These are phyloP conservation scores for Odocoileus virginianus DNA, from an alignment of 2,113 vertebrate genomes.

Conservation along the genomic window DNA sequence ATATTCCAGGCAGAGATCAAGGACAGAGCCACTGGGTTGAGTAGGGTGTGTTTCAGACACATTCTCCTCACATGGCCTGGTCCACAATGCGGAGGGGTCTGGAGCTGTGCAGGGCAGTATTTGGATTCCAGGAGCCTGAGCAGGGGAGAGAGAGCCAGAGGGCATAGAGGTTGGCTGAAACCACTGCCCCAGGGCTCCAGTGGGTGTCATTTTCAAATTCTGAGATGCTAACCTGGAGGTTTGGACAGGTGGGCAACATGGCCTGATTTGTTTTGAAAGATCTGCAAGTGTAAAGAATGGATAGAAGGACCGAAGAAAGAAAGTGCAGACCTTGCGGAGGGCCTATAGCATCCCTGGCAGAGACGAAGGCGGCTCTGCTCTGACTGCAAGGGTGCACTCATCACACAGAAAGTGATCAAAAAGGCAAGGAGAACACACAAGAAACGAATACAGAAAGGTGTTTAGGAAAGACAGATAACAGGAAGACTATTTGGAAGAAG, in stretches of 20 bases:
- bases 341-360: background rate
- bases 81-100: no score
- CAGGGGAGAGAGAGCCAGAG: background rate
- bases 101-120: background rate
- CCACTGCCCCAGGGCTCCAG: background rate
- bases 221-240: background rate
- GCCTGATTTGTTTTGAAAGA: background rate
- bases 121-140: background rate
- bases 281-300: background rate
- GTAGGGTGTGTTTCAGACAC: accelerated
- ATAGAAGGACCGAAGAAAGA: background rate
- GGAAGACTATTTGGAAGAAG: background rate
- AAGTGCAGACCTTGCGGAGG: background rate
- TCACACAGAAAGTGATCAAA: background rate
- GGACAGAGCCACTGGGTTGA: background rate
- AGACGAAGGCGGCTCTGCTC: accelerated
- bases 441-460: background rate
- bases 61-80: background rate
- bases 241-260: background rate
- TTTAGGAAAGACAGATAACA: background rate
- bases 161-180: no score
- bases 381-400: accelerated
- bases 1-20: background rate
- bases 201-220: background rate
- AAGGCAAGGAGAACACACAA: background rate